Evolutionary conservation across 2,888 invertebrate species (phyloP), one percentile per base, ranked within the genome.

Genomic region (Scotopteryx bipunctaria): DNA sequence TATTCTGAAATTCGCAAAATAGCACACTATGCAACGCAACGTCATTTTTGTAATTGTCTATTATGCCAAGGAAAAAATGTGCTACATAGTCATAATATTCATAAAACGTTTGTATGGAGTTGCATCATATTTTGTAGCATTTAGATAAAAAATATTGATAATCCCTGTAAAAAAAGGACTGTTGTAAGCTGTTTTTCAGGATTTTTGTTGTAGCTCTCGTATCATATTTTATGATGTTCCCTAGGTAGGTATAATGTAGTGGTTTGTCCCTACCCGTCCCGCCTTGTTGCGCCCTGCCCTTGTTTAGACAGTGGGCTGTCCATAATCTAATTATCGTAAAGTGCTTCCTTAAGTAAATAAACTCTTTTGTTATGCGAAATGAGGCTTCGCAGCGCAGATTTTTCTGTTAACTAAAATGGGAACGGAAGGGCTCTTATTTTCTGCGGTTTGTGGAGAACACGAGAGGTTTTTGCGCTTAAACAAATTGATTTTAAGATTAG

Each of bases 301-400:
- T 67, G 60, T 60, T 64, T 58, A 57, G 63, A 57, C 61, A 63
- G 60, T 58, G 60, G 61, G 53, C 45, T 66, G 57, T 69, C 74
- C 68, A 73, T 81, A 81, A 82, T 73, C 67, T 73, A 81, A 83
- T 83, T 78, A 81, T 66, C 23, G 59, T 64, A 64, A 72, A 82
- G 80, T 81, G 82, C 76, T 81, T 73, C 73, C 71, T 69, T 73
- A 74, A 76, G 77, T 78, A 78, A 77, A 80, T 76, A 79, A 77
- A 74, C 66, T 73, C 72, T 71, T 75, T 78, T 79, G 75, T 82
- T 73, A 71, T 67, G 63, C 63, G 56, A 71, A 78, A 74, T 73
- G 66, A 70, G 69, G 64, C 60, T 66, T 71, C 38, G 61, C 61
- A 58, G 29, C 62, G 63, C 62, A 67, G 71, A 71, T 71, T 73